Percentiles rank a stretch among this genome's conserved stretches.
Conservation (phyloP, 2,797 vertebrate genomes). For the Alauda arvensis region DNA sequence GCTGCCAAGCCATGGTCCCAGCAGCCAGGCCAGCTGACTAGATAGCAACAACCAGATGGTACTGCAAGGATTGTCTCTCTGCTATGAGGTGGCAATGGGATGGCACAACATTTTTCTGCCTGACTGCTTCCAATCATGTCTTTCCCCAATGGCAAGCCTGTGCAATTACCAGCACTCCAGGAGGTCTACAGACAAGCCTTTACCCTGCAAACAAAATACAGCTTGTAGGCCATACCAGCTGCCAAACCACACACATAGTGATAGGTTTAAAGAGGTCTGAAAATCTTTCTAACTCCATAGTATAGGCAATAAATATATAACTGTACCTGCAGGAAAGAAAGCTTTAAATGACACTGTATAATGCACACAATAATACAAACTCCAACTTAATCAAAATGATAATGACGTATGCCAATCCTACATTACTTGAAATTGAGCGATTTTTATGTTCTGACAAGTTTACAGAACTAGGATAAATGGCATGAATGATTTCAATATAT, state of each 20-base stretch:
- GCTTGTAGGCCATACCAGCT: slow-evolving; percentile 92
- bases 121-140: slow-evolving; percentile 93
- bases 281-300: slow-evolving; percentile 74
- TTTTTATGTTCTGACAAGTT: slow-evolving; percentile 96
- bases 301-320: slow-evolving; percentile 77
- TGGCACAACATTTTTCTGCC: slow-evolving; percentile 97
- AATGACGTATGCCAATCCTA: slow-evolving; percentile 94
- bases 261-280: slow-evolving; percentile 73
- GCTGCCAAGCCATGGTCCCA: slow-evolving; percentile 85
- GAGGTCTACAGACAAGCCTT: slow-evolving; percentile 91
- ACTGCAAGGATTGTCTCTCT: slow-evolving; percentile 87
- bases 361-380: slow-evolving; percentile 84
- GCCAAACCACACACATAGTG: slow-evolving; percentile 88
- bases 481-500: slow-evolving; percentile 95
- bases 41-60: slow-evolving; percentile 93
- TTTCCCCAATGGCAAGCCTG: slow-evolving; percentile 87
- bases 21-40: slow-evolving; percentile 91
- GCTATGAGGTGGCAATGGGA: slow-evolving; percentile 93
- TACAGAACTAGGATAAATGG: slow-evolving; percentile 98
- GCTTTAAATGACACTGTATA: slow-evolving; percentile 77
- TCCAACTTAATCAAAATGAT: slow-evolving; percentile 97
- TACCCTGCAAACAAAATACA: slow-evolving; percentile 94
- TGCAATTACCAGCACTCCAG: slow-evolving; percentile 95
- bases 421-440: slow-evolving; percentile 85
- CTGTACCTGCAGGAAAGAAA: slow-evolving; percentile 76